Base-by-base conservation (phyloP, 2,113 vertebrate genomes). In the Cavia aperea region DNA sequence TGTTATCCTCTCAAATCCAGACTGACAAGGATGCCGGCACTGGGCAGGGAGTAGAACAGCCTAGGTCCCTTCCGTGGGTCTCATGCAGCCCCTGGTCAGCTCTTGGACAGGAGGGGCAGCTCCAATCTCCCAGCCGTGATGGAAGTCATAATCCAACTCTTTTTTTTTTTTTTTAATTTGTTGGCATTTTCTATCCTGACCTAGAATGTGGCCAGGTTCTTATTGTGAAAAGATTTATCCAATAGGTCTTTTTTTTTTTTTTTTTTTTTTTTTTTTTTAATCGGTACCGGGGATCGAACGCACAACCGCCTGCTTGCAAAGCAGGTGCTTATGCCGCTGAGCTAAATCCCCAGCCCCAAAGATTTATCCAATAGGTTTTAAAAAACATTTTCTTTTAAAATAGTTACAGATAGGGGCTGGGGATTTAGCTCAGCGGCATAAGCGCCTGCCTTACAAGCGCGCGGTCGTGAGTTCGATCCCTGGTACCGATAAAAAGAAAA, bases 41-140 rank as follows among this genome's bases (percentile, higher is more conserved):
- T 5, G 31, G 29, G 23, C 13, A 60, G 31, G 15, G 9, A 0
- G 1, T 4, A 6, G 46, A 24, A 0, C 29, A 7, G 62, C 39
- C 83, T 23, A 24, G 26, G 54, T 72, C 51, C 65, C 77, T 82
- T 72, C n/a, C 1, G 0, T 46, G 9, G 0, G 23, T 23, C 36
- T 36, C 16, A 7, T 4, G 19, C 63, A 12, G 13, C 19, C 51
- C 43, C 60, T 16, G 10, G 46, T 46, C 63, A 49, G 66, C 14
- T 54, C n/a, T 46, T 23, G 62, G 51, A 58, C 73, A 43, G 5
- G 9, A 54, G 4, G 21, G 7, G 21, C 18, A 31, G 39, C 19
- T 60, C 56, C 54, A 13, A 46, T 33, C 15, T 73, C 26, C 11
- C 56, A 75, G 54, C 88, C 39, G n/a, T 33, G 39, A 23, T 43